These are phyloP conservation scores for Andrena trimmerana DNA, from an alignment of 2,888 invertebrate species.

Conservation along the genomic window DNA sequence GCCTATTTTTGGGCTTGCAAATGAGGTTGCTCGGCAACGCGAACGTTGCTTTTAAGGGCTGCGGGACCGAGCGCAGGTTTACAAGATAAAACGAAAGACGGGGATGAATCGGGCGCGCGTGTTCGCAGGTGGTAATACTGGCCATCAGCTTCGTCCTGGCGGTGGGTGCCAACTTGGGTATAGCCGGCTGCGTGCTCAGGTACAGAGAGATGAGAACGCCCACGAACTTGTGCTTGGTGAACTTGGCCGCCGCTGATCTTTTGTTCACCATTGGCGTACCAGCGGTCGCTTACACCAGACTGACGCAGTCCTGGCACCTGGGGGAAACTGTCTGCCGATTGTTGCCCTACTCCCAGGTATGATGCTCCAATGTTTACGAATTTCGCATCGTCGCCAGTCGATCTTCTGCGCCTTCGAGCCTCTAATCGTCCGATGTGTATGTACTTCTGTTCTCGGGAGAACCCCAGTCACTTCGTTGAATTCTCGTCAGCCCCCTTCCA, in stretches of 20 bases:
- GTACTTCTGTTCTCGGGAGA: no score
- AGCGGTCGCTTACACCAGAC: constrained; percentile 86
- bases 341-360: constrained; percentile 87
- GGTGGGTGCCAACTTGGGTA: constrained; percentile 86
- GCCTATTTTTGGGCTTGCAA: constrained; percentile 7
- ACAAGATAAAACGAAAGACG: no score
- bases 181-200: constrained; percentile 86
- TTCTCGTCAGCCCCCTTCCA: background rate
- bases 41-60: background rate
- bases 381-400: no score
- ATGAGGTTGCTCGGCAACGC: background rate
- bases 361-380: background rate
- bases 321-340: constrained; percentile 86
- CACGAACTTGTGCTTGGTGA: constrained; percentile 87
- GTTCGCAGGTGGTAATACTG: constrained; percentile 81
- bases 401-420: no score
- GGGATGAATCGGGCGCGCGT: background rate
- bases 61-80: no score
- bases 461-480: background rate
- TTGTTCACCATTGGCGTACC: constrained; percentile 87
- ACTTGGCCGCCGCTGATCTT: constrained; percentile 89
- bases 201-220: constrained; percentile 87
- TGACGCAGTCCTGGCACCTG: constrained; percentile 86
- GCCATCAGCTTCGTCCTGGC: constrained; percentile 85
- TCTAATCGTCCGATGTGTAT: no score